Percentiles rank a stretch among this genome's conserved stretches.
These are phyloP conservation scores for Drosophila conformis DNA, from an alignment of 2,888 invertebrate genomes.

Conservation along the genomic window DNA sequence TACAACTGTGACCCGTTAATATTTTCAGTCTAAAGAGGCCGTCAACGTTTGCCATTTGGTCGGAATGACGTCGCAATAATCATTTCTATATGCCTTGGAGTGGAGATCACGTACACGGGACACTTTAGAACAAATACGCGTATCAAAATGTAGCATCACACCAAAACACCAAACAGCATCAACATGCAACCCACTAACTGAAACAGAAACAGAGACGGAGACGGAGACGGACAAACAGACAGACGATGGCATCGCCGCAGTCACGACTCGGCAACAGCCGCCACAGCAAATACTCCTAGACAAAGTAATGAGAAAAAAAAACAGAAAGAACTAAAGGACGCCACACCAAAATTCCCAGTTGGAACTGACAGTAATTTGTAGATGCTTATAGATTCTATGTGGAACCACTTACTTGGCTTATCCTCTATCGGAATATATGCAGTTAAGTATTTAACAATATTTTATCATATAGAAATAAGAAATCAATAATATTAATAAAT, in stretches of 20 bases:
- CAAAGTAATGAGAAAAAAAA: constrained; percentile 63
- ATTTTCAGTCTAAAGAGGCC: constrained; percentile 43
- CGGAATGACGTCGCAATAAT: constrained; percentile 73
- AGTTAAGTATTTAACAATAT: not conserved
- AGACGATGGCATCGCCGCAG: constrained; percentile 25
- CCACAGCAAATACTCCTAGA: constrained; percentile 55
- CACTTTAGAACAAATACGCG: constrained; percentile 70
- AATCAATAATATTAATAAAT: not conserved
- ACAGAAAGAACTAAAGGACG: not conserved
- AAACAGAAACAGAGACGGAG: not conserved
- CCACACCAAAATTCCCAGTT: constrained; percentile 16
- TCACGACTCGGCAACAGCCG: constrained; percentile 60
- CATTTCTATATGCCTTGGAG: constrained; percentile 65
- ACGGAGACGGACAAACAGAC: not conserved
- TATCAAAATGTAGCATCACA: constrained; percentile 78
- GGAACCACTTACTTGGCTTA: not conserved
- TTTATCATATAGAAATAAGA: not conserved
- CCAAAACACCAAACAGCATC: constrained; percentile 41
- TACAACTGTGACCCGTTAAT: constrained; percentile 54
- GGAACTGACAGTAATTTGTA: constrained; percentile 10
- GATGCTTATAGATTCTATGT: not conserved
- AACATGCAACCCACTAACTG: constrained; percentile 45
- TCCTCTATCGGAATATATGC: not conserved
- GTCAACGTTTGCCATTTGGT: constrained; percentile 55
- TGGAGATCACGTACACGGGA: constrained; percentile 71